These are phyloP conservation scores for Alexandromys fortis DNA, from an alignment of 2,113 vertebrate species.

Conservation along the genomic window DNA sequence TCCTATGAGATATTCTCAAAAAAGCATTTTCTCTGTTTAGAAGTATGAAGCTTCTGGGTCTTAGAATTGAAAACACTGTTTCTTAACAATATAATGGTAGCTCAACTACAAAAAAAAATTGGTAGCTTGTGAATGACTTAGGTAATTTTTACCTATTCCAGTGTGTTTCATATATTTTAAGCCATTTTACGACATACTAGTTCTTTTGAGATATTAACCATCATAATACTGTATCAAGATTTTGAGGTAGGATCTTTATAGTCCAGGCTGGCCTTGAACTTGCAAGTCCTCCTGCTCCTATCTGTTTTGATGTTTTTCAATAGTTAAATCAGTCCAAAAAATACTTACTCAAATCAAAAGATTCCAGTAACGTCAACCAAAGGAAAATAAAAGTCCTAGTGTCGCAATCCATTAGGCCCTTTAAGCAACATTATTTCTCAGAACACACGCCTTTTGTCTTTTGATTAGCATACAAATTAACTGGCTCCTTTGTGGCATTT, in stretches of 20 bases:
- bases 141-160: background rate
- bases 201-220: background rate
- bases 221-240: background rate
- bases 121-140: background rate
- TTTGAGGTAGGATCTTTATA: background rate
- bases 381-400: background rate
- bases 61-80: background rate
- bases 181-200: background rate
- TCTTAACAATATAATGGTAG: background rate
- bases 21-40: background rate
- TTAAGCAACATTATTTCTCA: too few relatives aligned
- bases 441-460: background rate
- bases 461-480: background rate
- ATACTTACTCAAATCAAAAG: background rate
- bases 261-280: background rate
- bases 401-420: background rate
- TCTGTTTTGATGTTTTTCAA: background rate
- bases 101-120: background rate
- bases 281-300: background rate
- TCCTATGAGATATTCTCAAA: background rate
- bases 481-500: background rate
- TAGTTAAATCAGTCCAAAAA: background rate
- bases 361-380: background rate
- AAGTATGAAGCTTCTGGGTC: background rate
- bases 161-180: background rate